Base-by-base conservation (phyloP, 2,888 invertebrate species). In the Erebia ligea region DNA sequence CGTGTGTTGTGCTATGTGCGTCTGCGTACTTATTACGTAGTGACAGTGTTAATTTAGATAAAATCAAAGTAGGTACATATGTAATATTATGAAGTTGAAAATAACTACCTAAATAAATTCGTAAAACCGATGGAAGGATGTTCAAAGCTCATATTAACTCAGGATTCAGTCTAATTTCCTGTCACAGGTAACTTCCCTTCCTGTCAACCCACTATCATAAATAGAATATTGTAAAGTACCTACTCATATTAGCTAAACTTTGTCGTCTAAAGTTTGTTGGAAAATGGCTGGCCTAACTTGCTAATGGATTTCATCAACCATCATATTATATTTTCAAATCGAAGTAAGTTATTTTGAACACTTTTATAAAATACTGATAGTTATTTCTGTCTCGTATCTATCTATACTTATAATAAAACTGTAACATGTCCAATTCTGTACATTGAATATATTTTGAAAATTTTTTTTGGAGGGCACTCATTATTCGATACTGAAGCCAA, bases 221-320 rank as follows among this genome's bases (percentile, higher is more conserved):
- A 42, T 8, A 17, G 59, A n/a, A 42, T 40, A 59, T 57, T 57
- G 15, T 57, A 15, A 57, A 25, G 10, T 25, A 15, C 19, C n/a
- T n/a, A n/a, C n/a, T 57, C 13, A 15, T 17, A 59, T 25, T 25
- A 40, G 59, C 10, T 40, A n/a, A 42, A 42, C 40, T 61, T 42
- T 42, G 40, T 61, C 59, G 59, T 42, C 59, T 61, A n/a, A 42
- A 42, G 59, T 61, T 42, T 11, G 59, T 17, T 19, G 59, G 59
- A 61, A 42, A 61, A 61, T 61, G 59, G 17, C 40, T 17, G 59
- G 40, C 59, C 19, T 19, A 61, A 61, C 59, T 61, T 61, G 17
- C 17, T 61, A 61, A 61, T 61, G 59, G 42, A 42, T 61, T 61
- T 61, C 42, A 61, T 61, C 59, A 61, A 42, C 17, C 42, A 42